These are phyloP conservation scores for Elaphurus davidianus DNA, from an alignment of 2,113 vertebrate species.

Conservation along the genomic window DNA sequence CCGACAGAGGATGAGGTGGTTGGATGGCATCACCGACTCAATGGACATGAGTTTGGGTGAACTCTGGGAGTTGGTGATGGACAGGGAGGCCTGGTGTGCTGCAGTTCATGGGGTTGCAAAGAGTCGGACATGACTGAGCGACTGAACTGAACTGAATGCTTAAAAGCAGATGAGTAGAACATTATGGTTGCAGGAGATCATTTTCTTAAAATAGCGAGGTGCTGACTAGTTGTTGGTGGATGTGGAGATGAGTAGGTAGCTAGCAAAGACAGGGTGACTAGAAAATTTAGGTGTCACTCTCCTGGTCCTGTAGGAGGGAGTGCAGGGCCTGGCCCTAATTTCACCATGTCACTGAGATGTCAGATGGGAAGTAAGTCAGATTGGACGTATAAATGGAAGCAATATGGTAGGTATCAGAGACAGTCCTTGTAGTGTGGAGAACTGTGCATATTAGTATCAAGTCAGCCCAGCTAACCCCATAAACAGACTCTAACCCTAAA, in stretches of 20 bases:
- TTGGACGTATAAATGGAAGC: neutral
- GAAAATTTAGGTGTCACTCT: neutral
- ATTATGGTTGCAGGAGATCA: neutral
- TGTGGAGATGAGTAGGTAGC: neutral
- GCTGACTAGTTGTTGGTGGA: neutral
- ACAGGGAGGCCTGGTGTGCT: neutral
- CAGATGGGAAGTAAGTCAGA: neutral
- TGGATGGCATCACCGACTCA: neutral
- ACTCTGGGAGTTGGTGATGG: neutral
- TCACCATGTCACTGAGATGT: neutral
- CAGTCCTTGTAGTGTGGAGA: neutral
- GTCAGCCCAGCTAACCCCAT: neutral
- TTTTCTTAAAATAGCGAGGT: neutral
- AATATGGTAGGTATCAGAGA: neutral
- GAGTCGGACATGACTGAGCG: accelerated
- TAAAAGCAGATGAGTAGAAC: neutral
- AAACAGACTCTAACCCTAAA: neutral
- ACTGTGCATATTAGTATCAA: neutral
- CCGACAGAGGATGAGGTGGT: neutral
- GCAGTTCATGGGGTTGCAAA: neutral
- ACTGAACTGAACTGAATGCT: neutral
- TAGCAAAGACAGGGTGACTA: neutral
- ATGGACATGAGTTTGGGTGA: neutral
- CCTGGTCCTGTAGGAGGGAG: neutral
- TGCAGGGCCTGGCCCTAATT: neutral